These are phyloP conservation scores for Fulica atra DNA, from an alignment of 2,113 vertebrate species.

Conservation along the genomic window DNA sequence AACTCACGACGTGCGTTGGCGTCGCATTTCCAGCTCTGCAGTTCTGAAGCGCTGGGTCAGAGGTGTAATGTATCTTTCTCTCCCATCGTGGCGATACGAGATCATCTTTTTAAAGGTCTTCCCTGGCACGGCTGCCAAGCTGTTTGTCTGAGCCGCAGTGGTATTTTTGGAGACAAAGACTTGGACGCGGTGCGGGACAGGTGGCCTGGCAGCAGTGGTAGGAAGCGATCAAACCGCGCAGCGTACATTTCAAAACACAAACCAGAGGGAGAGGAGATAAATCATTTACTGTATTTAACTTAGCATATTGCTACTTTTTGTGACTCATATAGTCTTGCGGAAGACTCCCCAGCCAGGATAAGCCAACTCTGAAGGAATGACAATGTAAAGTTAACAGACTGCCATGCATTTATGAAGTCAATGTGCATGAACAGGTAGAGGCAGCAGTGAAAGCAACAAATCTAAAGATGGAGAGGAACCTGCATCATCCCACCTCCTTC, in stretches of 20 bases:
- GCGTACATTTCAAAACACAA: slow-evolving; percentile 51
- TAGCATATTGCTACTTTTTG: slow-evolving; percentile 56
- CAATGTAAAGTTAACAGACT: not conserved
- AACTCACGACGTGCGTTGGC: not conserved
- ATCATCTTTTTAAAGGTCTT: slow-evolving; percentile 50
- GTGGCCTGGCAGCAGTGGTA: slow-evolving; percentile 67
- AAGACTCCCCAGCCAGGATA: slow-evolving; percentile 22
- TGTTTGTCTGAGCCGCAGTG: slow-evolving; percentile 55
- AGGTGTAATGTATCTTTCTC: not conserved
- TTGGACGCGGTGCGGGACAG: slow-evolving; percentile 28
- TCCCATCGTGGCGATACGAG: slow-evolving; percentile 1
- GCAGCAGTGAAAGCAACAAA: not conserved
- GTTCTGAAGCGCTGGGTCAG: not conserved
- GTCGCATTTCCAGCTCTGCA: not conserved
- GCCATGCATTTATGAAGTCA: not conserved
- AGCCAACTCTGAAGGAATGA: slow-evolving; percentile 19
- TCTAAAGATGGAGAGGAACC: not conserved
- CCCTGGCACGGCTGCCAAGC: slow-evolving; percentile 54
- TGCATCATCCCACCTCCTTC: not conserved
- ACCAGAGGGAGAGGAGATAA: slow-evolving; percentile 64
- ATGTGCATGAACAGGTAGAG: not conserved
- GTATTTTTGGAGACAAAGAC: slow-evolving; percentile 72
- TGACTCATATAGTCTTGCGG: slow-evolving; percentile 49
- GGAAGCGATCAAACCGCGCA: slow-evolving; percentile 61
- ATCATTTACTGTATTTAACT: slow-evolving; percentile 71